Evolutionary conservation across 2,888 invertebrate species (phyloP).

Genomic region (Harpalus rubripes): DNA sequence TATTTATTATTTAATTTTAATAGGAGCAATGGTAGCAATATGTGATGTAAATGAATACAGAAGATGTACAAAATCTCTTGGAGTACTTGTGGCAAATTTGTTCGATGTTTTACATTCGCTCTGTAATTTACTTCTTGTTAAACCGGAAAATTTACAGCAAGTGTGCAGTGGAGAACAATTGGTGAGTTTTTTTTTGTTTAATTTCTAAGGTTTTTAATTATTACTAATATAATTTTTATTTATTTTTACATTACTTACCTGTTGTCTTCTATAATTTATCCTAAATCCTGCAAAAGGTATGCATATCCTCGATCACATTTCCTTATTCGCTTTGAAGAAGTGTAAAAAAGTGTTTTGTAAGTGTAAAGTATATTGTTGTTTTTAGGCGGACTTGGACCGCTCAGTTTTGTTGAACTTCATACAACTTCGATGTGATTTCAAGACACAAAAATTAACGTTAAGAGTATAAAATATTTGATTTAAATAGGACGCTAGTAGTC

Average conservation of each 20-base stretch:
- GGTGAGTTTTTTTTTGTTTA: slow-evolving; percentile 80
- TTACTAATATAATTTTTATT: not conserved
- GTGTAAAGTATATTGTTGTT: slow-evolving; percentile 6
- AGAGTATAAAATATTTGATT: slow-evolving; percentile 63
- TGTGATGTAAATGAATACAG: slow-evolving; percentile 99
- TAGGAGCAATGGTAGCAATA: slow-evolving; percentile 97
- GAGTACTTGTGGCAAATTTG: slow-evolving; percentile 89
- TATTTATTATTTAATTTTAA: too few relatives aligned
- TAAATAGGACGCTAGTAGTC: not conserved
- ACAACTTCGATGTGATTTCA: slow-evolving; percentile 95
- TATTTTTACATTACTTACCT: too few relatives aligned
- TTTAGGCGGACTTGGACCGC: slow-evolving; percentile 93
- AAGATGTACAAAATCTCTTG: slow-evolving; percentile 88
- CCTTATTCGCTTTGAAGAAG: too few relatives aligned
- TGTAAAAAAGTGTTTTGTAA: too few relatives aligned
- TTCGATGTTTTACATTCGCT: slow-evolving; percentile 97
- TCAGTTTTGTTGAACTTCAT: slow-evolving; percentile 95
- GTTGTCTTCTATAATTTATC: too few relatives aligned
- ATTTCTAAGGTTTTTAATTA: too few relatives aligned
- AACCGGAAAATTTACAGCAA: slow-evolving; percentile 97
- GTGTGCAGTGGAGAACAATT: slow-evolving; percentile 96
- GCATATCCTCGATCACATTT: too few relatives aligned
- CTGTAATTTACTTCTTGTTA: slow-evolving; percentile 95
- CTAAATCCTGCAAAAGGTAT: not conserved
- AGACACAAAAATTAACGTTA: slow-evolving; percentile 88